A percentile compares a stretch with the other conserved stretches of the same genome.
Evolutionary conservation across 2,888 invertebrate genomes (phyloP).

Genomic region (Philereme vetulata): DNA sequence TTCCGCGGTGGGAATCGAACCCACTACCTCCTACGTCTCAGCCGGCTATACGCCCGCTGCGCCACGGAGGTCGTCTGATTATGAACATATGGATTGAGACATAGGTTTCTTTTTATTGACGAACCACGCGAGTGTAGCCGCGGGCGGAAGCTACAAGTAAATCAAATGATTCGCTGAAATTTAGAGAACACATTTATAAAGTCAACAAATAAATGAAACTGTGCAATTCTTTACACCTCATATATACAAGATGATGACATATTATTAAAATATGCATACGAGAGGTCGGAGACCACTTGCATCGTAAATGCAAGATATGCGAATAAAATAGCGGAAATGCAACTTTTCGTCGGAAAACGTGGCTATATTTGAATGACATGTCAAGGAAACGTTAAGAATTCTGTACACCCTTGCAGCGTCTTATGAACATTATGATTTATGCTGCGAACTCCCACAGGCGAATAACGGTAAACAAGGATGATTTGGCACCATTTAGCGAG

Average conservation of each 20-base stretch:
- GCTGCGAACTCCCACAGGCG: constrained; percentile 43
- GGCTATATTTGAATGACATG: constrained; percentile 49
- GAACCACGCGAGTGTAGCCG: too few relatives aligned
- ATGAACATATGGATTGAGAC: too few relatives aligned
- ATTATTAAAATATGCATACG: constrained; percentile 20
- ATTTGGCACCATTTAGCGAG: constrained; percentile 63
- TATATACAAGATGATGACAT: constrained; percentile 4
- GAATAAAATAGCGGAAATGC: constrained; percentile 42
- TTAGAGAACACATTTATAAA: too few relatives aligned
- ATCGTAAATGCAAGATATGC: constrained; percentile 23
- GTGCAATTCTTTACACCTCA: too few relatives aligned
- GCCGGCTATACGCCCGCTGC: too few relatives aligned
- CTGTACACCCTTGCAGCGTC: constrained; percentile 41
- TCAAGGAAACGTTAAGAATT: constrained; percentile 46
- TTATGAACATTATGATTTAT: constrained; percentile 66
- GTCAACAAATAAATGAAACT: too few relatives aligned
- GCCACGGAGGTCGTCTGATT: too few relatives aligned
- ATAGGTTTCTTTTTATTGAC: too few relatives aligned
- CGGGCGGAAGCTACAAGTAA: too few relatives aligned
- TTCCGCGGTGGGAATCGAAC: too few relatives aligned
- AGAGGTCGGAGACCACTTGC: constrained; percentile 16
- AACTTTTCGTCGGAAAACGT: constrained; percentile 47
- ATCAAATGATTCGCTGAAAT: too few relatives aligned
- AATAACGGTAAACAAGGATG: constrained; percentile 60
- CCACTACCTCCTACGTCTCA: too few relatives aligned